These are phyloP conservation scores for Bombus huntii DNA, from an alignment of 1,140 invertebrate species.

Conservation along the genomic window DNA sequence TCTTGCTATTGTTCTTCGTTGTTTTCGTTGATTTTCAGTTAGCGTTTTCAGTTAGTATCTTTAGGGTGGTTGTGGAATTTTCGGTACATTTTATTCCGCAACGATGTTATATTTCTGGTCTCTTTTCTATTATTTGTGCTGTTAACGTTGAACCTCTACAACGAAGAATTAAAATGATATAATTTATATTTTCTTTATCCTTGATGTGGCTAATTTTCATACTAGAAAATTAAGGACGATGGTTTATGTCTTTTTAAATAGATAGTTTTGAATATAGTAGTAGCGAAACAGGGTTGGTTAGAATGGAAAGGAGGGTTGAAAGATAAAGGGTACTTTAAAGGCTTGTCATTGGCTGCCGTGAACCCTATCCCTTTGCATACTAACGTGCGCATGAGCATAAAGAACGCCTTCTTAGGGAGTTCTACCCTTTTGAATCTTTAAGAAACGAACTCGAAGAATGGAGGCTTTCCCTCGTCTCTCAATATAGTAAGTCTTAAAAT, in stretches of 20 bases:
- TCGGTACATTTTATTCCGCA: neutral
- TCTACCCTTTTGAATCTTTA: slow-evolving; percentile 37
- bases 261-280: neutral
- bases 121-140: neutral
- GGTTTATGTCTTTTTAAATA: neutral
- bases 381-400: slow-evolving; percentile 36
- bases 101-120: neutral
- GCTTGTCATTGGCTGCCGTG: slow-evolving; percentile 19
- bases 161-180: neutral
- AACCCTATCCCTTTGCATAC: slow-evolving; percentile 51
- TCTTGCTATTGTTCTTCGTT: neutral
- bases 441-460: slow-evolving; percentile 25
- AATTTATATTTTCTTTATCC: too few species aligned
- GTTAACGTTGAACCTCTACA: neutral
- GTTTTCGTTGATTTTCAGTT: neutral
- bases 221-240: neutral
- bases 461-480: neutral
- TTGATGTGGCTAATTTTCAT: neutral
- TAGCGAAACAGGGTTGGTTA: neutral
- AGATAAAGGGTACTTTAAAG: neutral
- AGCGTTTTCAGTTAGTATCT: too few species aligned
- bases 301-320: neutral
- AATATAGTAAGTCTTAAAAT: neutral
- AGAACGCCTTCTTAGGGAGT: slow-evolving; percentile 28
- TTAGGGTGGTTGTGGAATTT: neutral